A percentile compares a stretch with the other conserved stretches of the same genome.
Conservation (phyloP, 1,140 invertebrate species). For the Drosophila nebulosa region DNA sequence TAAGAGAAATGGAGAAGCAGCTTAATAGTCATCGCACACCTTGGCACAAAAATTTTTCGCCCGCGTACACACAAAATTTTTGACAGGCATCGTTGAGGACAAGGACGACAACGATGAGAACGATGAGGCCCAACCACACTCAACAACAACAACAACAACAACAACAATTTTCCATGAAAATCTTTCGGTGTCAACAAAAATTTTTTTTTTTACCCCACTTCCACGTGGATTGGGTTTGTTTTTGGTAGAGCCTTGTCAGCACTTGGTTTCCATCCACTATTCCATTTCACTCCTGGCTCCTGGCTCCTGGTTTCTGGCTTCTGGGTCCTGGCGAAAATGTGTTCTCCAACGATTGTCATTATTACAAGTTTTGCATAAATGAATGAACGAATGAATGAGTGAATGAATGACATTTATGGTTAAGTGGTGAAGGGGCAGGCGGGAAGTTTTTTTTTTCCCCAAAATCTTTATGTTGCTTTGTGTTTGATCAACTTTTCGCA, state of each 20-base stretch:
- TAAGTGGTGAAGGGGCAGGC: conserved; percentile 5
- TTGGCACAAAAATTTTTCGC: conserved; percentile 69
- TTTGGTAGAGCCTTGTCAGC: conserved; percentile 22
- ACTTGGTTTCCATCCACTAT: conserved; percentile 11
- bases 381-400: conserved; percentile 66
- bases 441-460: conserved; percentile 52
- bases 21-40: conserved; percentile 65
- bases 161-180: conserved; percentile 46
- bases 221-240: conserved; percentile 35
- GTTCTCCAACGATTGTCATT: conserved; percentile 55
- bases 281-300: conserved; percentile 26
- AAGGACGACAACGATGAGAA: no score
- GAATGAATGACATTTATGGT: conserved; percentile 71
- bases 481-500: conserved; percentile 63
- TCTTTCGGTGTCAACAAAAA: conserved; percentile 71
- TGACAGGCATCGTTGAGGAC: conserved; percentile 57
- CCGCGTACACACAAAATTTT: conserved; percentile 70
- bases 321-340: conserved; percentile 5
- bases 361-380: conserved; percentile 78
- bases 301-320: neutral
- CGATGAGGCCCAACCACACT: neutral
- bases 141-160: neutral
- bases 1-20: neutral
- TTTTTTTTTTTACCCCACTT: conserved; percentile 37
- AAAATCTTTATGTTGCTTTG: conserved; percentile 56